Percentiles rank a stretch among this genome's conserved stretches.
Conservation (phyloP, 2,888 invertebrate genomes). For the Pseudococcus viburni region DNA sequence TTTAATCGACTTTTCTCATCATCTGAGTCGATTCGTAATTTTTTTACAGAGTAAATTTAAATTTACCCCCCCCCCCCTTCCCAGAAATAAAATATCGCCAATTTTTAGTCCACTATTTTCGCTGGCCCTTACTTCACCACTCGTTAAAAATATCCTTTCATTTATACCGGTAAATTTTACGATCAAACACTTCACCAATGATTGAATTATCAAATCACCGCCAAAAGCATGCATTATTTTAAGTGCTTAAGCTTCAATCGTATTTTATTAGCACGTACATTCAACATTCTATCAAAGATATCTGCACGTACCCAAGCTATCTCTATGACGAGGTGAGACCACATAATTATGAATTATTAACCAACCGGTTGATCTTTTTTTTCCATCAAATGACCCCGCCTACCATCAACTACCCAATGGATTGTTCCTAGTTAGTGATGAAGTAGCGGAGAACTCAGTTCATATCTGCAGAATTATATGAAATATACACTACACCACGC, state of each 20-base stretch:
- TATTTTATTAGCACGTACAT: not conserved
- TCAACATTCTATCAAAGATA: not conserved
- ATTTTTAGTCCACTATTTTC: too few relatives aligned
- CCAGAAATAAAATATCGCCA: too few relatives aligned
- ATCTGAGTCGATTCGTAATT: too few relatives aligned
- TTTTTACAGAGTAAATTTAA: too few relatives aligned
- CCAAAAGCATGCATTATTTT: not conserved
- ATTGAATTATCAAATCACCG: not conserved
- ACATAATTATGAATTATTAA: slow-evolving; percentile 9
- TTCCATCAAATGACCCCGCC: slow-evolving; percentile 3
- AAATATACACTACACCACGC: not conserved
- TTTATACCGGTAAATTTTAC: not conserved
- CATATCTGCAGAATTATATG: not conserved
- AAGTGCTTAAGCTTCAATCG: not conserved
- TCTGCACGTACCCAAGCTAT: not conserved
- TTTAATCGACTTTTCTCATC: too few relatives aligned
- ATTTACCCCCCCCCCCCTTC: too few relatives aligned
- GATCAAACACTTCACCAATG: not conserved
- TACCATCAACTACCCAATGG: slow-evolving; percentile 14
- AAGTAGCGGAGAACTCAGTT: not conserved
- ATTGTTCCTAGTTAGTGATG: not conserved
- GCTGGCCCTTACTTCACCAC: too few relatives aligned
- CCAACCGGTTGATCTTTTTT: slow-evolving; percentile 22
- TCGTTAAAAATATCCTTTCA: too few relatives aligned
- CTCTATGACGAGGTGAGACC: not conserved